Evolutionary conservation across 2,888 invertebrate genomes (phyloP).

Genomic region (Drosophila atripex): DNA sequence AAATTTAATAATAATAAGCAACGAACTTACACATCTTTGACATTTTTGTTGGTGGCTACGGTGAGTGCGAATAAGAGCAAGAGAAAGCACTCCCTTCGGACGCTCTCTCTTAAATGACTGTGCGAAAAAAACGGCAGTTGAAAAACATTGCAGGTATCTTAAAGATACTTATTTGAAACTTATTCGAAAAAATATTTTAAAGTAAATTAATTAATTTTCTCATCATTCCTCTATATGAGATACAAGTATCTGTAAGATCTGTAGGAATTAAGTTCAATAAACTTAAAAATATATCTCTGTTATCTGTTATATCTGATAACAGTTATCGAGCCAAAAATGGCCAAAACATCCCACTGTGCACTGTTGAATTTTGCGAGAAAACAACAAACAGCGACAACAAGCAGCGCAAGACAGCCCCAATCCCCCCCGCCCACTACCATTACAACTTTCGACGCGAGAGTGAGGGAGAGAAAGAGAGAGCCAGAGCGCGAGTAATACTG

Average conservation of each 20-base stretch:
- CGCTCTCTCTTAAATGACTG: not conserved
- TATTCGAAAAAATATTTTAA: too few relatives aligned
- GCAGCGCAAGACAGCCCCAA: conserved; percentile 10
- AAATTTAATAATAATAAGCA: not conserved
- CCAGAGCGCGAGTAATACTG: conserved; percentile 34
- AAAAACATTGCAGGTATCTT: not conserved
- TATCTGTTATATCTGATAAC: not conserved
- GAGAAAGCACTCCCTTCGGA: not conserved
- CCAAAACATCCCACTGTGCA: conserved; percentile 23
- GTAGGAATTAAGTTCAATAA: not conserved
- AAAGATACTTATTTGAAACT: not conserved
- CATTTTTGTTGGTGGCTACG: conserved; percentile 4
- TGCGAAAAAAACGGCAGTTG: conserved; percentile 1
- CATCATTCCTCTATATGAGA: too few relatives aligned
- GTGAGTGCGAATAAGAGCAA: not conserved
- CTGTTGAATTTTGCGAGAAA: conserved; percentile 22
- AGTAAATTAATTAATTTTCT: too few relatives aligned
- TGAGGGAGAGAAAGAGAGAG: conserved; percentile 3
- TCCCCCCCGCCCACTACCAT: conserved; percentile 11
- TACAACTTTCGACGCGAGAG: conserved; percentile 45
- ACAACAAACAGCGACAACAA: conserved; percentile 7
- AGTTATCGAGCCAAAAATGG: not conserved
- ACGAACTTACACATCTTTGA: not conserved
- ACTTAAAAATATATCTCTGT: not conserved
- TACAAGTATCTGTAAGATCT: too few relatives aligned